Percentiles rank a stretch among this genome's conserved stretches.
Evolutionary conservation across 1,140 invertebrate genomes (phyloP).

Genomic region (Pantala flavescens): DNA sequence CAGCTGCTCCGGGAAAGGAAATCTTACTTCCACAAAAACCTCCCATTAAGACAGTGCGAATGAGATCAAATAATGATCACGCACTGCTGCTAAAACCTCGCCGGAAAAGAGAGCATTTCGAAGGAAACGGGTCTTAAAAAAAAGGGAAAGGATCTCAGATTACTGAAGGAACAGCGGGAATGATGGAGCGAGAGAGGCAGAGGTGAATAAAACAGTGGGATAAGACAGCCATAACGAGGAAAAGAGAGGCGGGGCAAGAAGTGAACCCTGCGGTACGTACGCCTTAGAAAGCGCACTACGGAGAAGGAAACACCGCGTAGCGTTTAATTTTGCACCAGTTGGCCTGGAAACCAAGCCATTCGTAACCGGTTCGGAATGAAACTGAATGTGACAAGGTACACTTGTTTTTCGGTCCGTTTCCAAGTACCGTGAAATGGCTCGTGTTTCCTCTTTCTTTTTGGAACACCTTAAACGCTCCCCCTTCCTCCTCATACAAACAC

Average conservation of each 20-base stretch:
- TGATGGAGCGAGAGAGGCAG: neutral
- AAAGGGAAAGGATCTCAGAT: neutral
- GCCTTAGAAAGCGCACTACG: neutral
- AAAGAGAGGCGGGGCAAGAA: neutral
- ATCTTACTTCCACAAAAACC: no score
- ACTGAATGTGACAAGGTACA: conserved; percentile 5
- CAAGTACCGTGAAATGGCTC: neutral
- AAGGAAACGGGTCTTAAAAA: neutral
- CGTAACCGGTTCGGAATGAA: conserved; percentile 8
- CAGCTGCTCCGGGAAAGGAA: no score
- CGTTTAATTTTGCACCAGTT: conserved; percentile 7
- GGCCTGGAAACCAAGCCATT: neutral
- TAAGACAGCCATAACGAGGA: neutral
- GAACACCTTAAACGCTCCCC: no score
- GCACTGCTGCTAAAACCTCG: no score
- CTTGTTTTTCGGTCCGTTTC: neutral
- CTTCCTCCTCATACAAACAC: no score
- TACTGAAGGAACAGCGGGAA: neutral
- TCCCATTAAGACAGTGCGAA: no score
- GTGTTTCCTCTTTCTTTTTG: neutral
- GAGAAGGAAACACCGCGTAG: neutral
- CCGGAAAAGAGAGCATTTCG: no score
- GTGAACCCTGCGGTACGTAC: neutral
- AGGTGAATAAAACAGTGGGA: neutral
- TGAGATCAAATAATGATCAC: no score